Evolutionary conservation across 2,113 vertebrate genomes (phyloP).

Genomic region (Gambusia holbrooki): DNA sequence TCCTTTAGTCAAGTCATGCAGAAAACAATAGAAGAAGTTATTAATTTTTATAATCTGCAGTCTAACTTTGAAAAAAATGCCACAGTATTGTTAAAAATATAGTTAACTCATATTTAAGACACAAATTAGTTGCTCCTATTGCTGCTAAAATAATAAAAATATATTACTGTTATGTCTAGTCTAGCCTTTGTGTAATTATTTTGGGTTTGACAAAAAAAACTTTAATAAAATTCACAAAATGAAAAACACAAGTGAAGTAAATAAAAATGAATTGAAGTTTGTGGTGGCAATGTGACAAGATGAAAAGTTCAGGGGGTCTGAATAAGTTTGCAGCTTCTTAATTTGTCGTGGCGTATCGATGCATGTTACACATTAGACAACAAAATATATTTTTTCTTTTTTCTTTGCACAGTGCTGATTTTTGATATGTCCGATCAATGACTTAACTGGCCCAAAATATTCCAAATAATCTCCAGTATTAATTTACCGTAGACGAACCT

Average conservation of each 20-base stretch:
- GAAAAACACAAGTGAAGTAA: too few relatives aligned
- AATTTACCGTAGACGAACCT: not conserved
- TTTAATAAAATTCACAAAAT: too few relatives aligned
- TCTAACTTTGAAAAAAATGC: not conserved
- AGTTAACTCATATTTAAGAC: not conserved
- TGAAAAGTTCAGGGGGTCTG: not conserved
- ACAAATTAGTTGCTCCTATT: not conserved
- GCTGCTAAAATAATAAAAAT: not conserved
- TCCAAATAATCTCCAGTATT: not conserved
- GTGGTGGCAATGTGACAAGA: not conserved
- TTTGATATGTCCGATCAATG: not conserved
- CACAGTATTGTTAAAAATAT: not conserved
- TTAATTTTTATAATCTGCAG: too few relatives aligned
- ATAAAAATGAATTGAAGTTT: not conserved
- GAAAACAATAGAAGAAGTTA: not conserved
- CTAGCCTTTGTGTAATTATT: too few relatives aligned
- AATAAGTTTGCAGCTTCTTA: not conserved
- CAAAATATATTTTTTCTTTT: not conserved
- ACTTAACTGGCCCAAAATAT: not conserved
- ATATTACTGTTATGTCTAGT: too few relatives aligned
- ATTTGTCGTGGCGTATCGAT: not conserved
- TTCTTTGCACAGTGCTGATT: not conserved
- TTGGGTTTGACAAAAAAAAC: too few relatives aligned
- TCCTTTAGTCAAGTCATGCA: not conserved
- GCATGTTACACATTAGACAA: too few relatives aligned